phyloP scores from a whole-genome alignment of 2,113 vertebrate species.

The Carettochelys insculpta region DNA sequence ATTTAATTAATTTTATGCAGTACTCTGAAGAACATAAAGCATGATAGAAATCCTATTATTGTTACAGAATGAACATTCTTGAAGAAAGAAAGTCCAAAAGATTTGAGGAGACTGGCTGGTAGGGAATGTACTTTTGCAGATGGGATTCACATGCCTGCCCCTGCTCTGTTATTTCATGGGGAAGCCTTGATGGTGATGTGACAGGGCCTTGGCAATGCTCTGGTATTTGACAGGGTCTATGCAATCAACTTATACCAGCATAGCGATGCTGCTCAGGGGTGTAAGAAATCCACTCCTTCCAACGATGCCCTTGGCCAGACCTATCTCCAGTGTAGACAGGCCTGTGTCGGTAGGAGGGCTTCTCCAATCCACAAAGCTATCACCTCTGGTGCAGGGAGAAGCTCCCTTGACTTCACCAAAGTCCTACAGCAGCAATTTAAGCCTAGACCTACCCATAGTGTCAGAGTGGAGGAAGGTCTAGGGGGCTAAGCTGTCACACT shows the following conservation, averaged over 20 bases:
- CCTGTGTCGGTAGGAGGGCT: neutral
- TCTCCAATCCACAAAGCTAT: neutral
- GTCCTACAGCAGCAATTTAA: neutral
- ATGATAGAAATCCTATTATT: neutral
- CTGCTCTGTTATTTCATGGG: neutral
- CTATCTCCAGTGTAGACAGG: accelerated
- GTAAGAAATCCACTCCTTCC: neutral
- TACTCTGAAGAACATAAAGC: neutral
- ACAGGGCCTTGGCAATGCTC: no score
- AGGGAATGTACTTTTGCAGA: neutral
- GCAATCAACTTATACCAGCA: neutral
- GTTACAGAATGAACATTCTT: neutral
- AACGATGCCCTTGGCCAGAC: neutral
- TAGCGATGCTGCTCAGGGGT: neutral
- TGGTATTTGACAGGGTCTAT: neutral
- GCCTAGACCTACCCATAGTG: neutral
- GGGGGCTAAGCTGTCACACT: neutral
- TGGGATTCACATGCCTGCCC: neutral
- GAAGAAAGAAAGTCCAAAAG: neutral
- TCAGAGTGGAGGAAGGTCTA: neutral
- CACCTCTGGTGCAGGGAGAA: neutral
- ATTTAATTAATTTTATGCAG: neutral
- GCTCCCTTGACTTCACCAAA: neutral
- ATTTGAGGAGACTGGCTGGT: no score
- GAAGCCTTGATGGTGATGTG: neutral